Percentiles rank a stretch among this genome's conserved stretches.
phyloP scores from a whole-genome alignment of 2,797 vertebrate genomes.

The Myotis vivesi region DNA sequence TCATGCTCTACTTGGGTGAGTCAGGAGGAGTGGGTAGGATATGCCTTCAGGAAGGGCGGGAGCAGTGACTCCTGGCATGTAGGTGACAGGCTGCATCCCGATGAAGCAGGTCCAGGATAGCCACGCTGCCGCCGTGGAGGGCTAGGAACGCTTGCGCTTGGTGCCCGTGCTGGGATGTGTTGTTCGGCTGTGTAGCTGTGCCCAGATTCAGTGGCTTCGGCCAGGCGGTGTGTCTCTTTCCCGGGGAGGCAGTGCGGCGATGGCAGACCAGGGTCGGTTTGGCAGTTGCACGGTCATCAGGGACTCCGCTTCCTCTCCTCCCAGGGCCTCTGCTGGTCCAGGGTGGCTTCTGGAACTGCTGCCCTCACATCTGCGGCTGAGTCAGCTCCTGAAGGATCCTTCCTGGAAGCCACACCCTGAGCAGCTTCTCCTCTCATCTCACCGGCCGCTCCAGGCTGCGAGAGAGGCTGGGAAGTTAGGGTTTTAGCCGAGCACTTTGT shows the following conservation, averaged over 20 bases:
- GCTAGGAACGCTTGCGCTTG: neutral
- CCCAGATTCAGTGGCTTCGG: neutral
- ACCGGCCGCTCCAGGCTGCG: neutral
- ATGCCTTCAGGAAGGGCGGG: neutral
- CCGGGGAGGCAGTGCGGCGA: neutral
- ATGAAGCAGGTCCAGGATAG: neutral
- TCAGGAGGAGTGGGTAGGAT: neutral
- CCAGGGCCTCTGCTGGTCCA: neutral
- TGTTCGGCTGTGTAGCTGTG: neutral
- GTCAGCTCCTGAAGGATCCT: neutral
- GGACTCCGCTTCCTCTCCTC: neutral
- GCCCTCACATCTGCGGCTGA: conserved; percentile 35
- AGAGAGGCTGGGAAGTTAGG: neutral
- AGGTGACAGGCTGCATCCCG: neutral
- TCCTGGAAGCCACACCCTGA: conserved; percentile 49
- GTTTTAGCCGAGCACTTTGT: neutral
- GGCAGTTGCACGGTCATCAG: neutral
- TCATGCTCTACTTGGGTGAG: neutral
- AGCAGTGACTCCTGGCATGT: no score
- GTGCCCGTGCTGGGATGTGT: neutral
- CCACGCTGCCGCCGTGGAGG: neutral
- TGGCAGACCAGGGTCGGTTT: neutral
- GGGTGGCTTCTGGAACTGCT: conserved; percentile 18
- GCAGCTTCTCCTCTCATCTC: neutral
- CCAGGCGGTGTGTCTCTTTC: neutral